phyloP scores from a whole-genome alignment of 2,888 invertebrate genomes.

The Steinernema carpocapsae region DNA sequence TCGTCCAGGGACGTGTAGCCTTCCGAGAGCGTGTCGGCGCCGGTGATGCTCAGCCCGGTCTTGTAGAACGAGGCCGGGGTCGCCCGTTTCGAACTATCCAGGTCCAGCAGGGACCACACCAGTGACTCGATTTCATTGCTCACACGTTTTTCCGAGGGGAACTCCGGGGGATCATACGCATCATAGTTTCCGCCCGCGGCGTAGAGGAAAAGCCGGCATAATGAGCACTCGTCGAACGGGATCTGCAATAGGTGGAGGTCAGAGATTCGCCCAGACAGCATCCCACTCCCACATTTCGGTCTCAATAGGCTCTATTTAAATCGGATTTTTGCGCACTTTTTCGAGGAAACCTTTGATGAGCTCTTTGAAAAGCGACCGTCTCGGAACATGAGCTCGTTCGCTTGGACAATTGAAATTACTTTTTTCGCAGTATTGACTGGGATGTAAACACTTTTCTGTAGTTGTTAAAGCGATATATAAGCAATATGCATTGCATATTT shows the following conservation, averaged over 20 bases:
- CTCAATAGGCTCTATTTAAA: background rate
- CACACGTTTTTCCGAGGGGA: conserved; percentile 51
- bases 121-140: conserved; percentile 47
- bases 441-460: no score
- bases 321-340: conserved; percentile 8
- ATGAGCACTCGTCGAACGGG: conserved; percentile 65
- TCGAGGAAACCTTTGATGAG: background rate
- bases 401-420: no score
- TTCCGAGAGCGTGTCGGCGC: conserved; percentile 18
- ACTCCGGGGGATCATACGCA: conserved; percentile 64
- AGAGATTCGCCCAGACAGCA: background rate
- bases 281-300: background rate
- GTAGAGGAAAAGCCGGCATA: conserved; percentile 66
- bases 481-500: no score
- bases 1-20: conserved; percentile 22
- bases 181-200: conserved; percentile 65
- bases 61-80: conserved; percentile 61
- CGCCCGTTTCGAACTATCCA: conserved; percentile 56
- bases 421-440: no score
- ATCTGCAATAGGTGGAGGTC: conserved; percentile 51
- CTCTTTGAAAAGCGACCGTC: no score
- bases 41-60: conserved; percentile 36
- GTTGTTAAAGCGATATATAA: no score
- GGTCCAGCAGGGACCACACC: conserved; percentile 59
- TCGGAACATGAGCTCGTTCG: no score